Conservation (phyloP, 2,113 vertebrate species). For the Morone saxatilis region DNA sequence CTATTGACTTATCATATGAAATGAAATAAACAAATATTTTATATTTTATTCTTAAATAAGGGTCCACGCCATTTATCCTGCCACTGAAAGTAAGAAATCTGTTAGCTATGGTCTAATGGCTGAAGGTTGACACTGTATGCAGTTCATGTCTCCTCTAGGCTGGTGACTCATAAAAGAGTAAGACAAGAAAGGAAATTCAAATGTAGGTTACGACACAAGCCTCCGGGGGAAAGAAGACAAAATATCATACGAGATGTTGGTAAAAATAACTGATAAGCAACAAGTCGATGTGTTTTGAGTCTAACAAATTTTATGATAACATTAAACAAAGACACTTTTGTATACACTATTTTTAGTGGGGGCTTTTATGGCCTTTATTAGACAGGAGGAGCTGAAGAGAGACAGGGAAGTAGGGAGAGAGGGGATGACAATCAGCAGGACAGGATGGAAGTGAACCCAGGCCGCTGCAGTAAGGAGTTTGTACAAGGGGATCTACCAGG, state of each 20-base stretch:
- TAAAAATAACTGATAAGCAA: not conserved
- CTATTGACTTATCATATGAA: not conserved
- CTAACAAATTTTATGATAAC: no score
- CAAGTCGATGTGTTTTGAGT: not conserved
- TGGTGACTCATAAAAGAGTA: slow-evolving; percentile 8
- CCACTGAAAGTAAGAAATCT: not conserved
- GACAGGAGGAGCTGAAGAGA: no score
- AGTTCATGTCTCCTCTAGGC: not conserved
- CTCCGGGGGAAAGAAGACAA: not conserved
- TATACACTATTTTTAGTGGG: no score
- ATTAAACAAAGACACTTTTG: no score
- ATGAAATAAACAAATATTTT: no score
- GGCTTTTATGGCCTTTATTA: no score
- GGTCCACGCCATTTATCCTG: not conserved
- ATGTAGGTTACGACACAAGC: slow-evolving; percentile 3
- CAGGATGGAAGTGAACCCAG: no score
- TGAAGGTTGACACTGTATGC: not conserved
- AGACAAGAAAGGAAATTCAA: slow-evolving; percentile 9
- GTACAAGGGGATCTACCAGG: no score
- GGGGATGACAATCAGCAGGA: no score
- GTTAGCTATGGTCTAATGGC: not conserved
- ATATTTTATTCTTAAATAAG: no score
- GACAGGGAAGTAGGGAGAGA: no score
- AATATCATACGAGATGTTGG: not conserved
- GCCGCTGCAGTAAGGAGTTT: no score